Conservation (phyloP, 2,113 vertebrate species). For the Plecturocebus donacophilus region DNA sequence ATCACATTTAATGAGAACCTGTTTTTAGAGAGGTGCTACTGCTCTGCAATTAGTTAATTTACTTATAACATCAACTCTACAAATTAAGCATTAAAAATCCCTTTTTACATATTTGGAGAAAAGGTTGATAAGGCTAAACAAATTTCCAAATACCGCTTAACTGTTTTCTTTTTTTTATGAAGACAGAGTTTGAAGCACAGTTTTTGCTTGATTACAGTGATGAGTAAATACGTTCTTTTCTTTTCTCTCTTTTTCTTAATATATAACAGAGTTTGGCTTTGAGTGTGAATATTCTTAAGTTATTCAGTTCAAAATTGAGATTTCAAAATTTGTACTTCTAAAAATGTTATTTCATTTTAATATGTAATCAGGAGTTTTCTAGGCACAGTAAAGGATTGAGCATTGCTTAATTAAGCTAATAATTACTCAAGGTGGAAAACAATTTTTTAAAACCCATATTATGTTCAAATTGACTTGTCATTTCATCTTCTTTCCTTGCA, state of each 20-base stretch:
- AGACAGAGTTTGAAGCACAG: not conserved
- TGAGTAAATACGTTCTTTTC: not conserved
- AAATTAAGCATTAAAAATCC: not conserved
- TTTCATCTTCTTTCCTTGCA: slow-evolving; percentile 35
- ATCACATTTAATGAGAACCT: not conserved
- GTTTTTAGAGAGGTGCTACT: not conserved
- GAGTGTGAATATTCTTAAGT: not conserved
- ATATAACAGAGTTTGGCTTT: not conserved
- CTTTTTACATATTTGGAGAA: not conserved
- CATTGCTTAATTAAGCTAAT: not conserved
- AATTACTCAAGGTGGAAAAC: not conserved
- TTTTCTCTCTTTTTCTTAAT: not conserved
- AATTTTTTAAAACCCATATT: not conserved
- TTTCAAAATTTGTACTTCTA: not conserved
- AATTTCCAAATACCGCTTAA: not conserved
- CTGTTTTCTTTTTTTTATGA: not conserved
- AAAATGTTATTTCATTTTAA: slow-evolving; percentile 26
- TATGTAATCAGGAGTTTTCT: not conserved
- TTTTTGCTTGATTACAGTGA: not conserved
- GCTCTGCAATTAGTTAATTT: not conserved
- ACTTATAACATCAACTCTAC: not conserved
- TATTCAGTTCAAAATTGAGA: not conserved
- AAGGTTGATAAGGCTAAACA: not conserved
- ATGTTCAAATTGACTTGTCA: slow-evolving; percentile 33
- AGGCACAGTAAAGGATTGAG: not conserved